Evolutionary conservation across 2,113 vertebrate species (phyloP).

Genomic region (Eclectus roratus): DNA sequence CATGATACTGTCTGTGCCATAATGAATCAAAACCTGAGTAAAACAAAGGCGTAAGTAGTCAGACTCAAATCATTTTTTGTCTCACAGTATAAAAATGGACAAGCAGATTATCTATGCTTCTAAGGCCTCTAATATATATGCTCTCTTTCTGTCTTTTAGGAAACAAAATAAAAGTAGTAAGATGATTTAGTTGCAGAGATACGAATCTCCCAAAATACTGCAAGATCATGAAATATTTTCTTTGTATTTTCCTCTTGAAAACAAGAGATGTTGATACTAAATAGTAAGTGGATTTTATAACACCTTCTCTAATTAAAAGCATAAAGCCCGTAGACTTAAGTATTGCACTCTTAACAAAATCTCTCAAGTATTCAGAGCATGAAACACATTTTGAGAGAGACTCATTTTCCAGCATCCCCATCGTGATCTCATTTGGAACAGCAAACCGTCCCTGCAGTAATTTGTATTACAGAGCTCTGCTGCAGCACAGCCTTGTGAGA

Average conservation of each 20-base stretch:
- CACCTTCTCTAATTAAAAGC: not conserved
- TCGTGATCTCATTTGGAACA: constrained; percentile 3
- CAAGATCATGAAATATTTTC: not conserved
- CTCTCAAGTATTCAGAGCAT: not conserved
- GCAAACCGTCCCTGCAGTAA: not conserved
- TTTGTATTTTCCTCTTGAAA: not conserved
- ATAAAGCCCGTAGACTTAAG: not conserved
- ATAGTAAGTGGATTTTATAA: not conserved
- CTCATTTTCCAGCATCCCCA: not conserved
- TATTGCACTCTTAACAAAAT: not conserved
- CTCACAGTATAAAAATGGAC: not conserved
- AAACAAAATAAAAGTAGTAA: not conserved
- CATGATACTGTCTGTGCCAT: constrained; percentile 37
- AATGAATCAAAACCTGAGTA: constrained; percentile 41
- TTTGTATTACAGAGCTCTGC: not conserved
- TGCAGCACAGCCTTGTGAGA: not conserved
- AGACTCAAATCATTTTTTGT: not conserved
- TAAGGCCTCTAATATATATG: not conserved
- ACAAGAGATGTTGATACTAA: not conserved
- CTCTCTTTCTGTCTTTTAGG: not conserved
- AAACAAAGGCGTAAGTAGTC: not conserved
- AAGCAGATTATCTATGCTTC: not conserved
- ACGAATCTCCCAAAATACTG: not conserved
- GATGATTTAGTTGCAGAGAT: not conserved
- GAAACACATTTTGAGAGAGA: not conserved